phyloP scores from a whole-genome alignment of 2,113 vertebrate genomes.

The Propithecus coquereli region DNA sequence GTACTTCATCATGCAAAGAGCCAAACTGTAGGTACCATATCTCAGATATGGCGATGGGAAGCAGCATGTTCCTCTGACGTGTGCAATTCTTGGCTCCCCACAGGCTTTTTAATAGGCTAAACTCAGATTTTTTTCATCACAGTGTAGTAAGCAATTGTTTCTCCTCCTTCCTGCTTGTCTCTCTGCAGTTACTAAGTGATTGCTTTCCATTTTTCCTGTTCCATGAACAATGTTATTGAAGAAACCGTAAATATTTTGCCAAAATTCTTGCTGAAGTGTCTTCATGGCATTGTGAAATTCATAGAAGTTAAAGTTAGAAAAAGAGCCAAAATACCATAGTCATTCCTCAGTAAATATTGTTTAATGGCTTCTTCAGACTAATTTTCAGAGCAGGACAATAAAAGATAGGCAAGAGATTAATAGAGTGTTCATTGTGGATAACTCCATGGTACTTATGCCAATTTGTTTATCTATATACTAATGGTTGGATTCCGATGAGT shows the following conservation, averaged over 20 bases:
- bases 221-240: slow-evolving; percentile 43
- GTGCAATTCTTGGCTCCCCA: neutral
- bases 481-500: neutral
- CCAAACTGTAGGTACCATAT: neutral
- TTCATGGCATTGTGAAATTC: slow-evolving; percentile 66
- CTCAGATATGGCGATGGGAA: neutral
- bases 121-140: neutral
- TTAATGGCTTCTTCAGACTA: slow-evolving; percentile 18
- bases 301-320: slow-evolving; percentile 61
- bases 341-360: slow-evolving; percentile 43
- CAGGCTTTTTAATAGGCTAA: slow-evolving; percentile 16
- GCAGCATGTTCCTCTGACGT: neutral
- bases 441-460: neutral
- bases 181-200: slow-evolving; percentile 42
- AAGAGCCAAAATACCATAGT: slow-evolving; percentile 52
- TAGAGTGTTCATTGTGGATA: slow-evolving; percentile 4
- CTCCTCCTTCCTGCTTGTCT: slow-evolving; percentile 15
- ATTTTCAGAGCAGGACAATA: slow-evolving; percentile 16
- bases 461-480: neutral
- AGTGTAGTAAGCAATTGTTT: slow-evolving; percentile 20
- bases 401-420: neutral
- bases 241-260: slow-evolving; percentile 65
- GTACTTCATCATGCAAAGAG: neutral
- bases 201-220: slow-evolving; percentile 45
- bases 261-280: slow-evolving; percentile 63